Conservation (phyloP, 2,113 vertebrate species). For the Gadus macrocephalus region DNA sequence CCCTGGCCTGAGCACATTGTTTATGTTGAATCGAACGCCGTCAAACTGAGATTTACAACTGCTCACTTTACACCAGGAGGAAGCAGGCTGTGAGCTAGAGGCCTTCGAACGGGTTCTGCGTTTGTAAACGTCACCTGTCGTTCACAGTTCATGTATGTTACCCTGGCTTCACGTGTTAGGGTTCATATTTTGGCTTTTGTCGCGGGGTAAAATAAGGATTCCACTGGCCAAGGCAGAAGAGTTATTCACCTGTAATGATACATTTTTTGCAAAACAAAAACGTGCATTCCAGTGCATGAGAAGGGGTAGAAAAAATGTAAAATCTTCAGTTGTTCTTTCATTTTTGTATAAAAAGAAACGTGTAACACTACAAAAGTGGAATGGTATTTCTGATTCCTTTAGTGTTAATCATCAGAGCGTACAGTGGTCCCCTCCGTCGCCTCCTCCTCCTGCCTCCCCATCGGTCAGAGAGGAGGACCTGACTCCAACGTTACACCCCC, state of each 20-base stretch:
- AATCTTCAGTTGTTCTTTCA: slow-evolving; percentile 9
- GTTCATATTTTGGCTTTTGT: slow-evolving; percentile 51
- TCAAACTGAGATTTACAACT: not conserved
- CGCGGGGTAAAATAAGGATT: slow-evolving; percentile 42
- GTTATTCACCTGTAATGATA: slow-evolving; percentile 44
- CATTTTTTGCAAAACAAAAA: slow-evolving; percentile 1
- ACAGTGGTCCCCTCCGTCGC: slow-evolving; percentile 49
- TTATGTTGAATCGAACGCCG: too few relatives aligned
- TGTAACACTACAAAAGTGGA: slow-evolving; percentile 49
- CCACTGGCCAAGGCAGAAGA: slow-evolving; percentile 54
- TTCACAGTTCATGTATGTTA: slow-evolving; percentile 8
- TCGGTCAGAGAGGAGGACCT: slow-evolving; percentile 16
- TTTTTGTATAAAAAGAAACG: slow-evolving; percentile 48
- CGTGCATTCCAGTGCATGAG: slow-evolving; percentile 56
- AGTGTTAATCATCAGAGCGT: slow-evolving; percentile 40
- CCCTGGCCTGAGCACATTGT: too few relatives aligned
- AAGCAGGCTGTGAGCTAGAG: slow-evolving; percentile 5
- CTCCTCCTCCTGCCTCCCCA: slow-evolving; percentile 26
- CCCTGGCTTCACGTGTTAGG: slow-evolving; percentile 12
- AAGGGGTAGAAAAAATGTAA: slow-evolving; percentile 50
- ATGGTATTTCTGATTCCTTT: slow-evolving; percentile 49
- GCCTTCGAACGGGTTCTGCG: slow-evolving; percentile 21
- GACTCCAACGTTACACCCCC: slow-evolving; percentile 28
- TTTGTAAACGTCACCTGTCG: slow-evolving; percentile 20
- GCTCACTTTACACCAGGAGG: slow-evolving; percentile 7